Evolutionary conservation across 2,888 invertebrate genomes (phyloP), one percentile per base, ranked within the genome.

Genomic region (Drosophila quasianomalipes): DNA sequence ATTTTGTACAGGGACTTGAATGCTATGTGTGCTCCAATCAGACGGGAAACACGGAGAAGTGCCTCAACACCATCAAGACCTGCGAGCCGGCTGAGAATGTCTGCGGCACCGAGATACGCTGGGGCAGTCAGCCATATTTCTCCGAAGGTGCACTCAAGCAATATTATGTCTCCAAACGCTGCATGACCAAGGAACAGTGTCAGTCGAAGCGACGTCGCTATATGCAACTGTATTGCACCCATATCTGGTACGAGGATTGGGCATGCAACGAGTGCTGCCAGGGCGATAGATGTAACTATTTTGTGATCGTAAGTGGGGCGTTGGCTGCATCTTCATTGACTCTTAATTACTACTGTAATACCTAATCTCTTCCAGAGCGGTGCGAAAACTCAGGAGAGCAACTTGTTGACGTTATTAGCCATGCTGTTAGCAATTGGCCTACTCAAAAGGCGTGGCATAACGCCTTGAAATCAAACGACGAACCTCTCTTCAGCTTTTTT

Each of bases 211-310:
- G 97, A 71, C 95, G 95, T 66, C 94, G 94, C 47, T 95, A 96
- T 86, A 97, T 96, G 96, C 85, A 87, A 54, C 95, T 95, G 10
- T 94, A 96, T 70, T 98, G 98, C 90, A 97, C 97, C 1, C 96
- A 97, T 89, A 97, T 98, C 85, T 97, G 97, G 98, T 99, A 98
- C 91, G 96, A 98, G 91, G 99, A 99, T 94, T 99, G 99, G 99
- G 96, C 96, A 79, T 99, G 99, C 94, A 96, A 97, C 0, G 98
- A 99, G 92, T 99, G 99, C 93, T 99, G 99, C 92, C 97, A 97
- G 91, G 99, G 99, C 59, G 99, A 99, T 93, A 95, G 97, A 64
- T 99, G 99, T 94, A 99, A 99, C 93, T 99, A 97, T 93, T 99
- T 96, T 93, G 96, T 98, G 59, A 97, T 99, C 92, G 98, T 99